Evolutionary conservation across 1,140 invertebrate genomes (phyloP).

Genomic region (Asobara japonica): DNA sequence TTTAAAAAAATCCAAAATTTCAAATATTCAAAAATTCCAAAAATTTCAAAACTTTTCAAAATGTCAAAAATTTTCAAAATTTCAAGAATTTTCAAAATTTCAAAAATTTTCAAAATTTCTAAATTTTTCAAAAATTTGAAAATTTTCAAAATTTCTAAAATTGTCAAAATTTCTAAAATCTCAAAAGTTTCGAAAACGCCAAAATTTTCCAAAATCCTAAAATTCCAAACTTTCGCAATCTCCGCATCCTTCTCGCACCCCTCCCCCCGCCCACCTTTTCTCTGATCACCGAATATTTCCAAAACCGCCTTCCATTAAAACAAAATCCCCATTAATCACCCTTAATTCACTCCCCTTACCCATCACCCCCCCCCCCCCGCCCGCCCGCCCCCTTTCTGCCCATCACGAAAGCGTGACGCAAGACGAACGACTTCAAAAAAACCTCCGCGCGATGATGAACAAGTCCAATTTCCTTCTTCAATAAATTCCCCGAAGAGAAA

Average conservation of each 20-base stretch:
- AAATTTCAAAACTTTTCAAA: too few species aligned
- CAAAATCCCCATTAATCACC: background rate
- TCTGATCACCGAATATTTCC: background rate
- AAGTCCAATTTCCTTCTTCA: background rate
- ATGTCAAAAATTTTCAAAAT: too few species aligned
- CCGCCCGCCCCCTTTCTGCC: background rate
- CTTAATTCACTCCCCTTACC: background rate
- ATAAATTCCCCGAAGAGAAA: background rate
- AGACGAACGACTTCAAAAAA: constrained; percentile 17
- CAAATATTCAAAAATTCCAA: too few species aligned
- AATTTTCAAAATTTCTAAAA: too few species aligned
- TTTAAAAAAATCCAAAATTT: too few species aligned
- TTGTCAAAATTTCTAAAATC: too few species aligned
- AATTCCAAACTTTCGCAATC: too few species aligned
- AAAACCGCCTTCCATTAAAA: background rate
- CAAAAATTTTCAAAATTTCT: too few species aligned
- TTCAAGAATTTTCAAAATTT: too few species aligned
- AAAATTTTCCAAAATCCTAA: too few species aligned
- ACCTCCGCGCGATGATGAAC: background rate
- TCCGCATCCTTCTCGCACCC: background rate
- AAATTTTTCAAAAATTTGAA: too few species aligned
- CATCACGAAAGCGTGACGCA: constrained; percentile 14
- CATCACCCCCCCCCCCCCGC: background rate
- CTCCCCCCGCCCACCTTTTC: background rate
- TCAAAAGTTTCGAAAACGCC: too few species aligned